Conservation (phyloP, 2,113 vertebrate species). For the Toxostoma redivivum region DNA sequence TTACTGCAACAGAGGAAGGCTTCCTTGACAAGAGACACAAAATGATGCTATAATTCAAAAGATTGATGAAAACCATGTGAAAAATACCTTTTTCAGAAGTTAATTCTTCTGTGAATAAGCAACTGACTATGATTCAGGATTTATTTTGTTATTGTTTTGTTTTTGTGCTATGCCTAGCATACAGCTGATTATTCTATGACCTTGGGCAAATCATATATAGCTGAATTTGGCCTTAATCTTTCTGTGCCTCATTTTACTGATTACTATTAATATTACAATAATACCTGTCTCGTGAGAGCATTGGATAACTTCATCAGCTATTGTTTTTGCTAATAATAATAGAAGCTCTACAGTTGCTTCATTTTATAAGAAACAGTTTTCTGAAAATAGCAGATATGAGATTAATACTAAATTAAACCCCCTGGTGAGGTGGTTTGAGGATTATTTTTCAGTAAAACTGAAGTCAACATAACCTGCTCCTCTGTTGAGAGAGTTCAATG, state of each 20-base stretch:
- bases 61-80: not conserved
- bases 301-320: not conserved
- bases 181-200: not conserved
- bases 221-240: not conserved
- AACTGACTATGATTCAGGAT: not conserved
- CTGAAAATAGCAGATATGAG: not conserved
- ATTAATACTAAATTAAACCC: not conserved
- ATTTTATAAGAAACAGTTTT: not conserved
- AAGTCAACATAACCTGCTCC: not conserved
- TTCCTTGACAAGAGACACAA: not conserved
- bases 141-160: not conserved
- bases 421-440: not conserved
- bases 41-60: not conserved
- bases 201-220: not conserved
- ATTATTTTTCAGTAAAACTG: not conserved
- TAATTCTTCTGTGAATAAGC: not conserved
- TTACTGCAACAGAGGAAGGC: not conserved
- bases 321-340: not conserved
- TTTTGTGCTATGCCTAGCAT: not conserved
- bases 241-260: slow-evolving; percentile 5
- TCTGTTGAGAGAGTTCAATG: not conserved
- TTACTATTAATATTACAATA: slow-evolving; percentile 33
- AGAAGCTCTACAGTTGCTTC: not conserved
- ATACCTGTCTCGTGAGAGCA: slow-evolving; percentile 7
- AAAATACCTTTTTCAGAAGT: not conserved